phyloP scores from a whole-genome alignment of 2,797 vertebrate genomes.

The Ataeniobius toweri region DNA sequence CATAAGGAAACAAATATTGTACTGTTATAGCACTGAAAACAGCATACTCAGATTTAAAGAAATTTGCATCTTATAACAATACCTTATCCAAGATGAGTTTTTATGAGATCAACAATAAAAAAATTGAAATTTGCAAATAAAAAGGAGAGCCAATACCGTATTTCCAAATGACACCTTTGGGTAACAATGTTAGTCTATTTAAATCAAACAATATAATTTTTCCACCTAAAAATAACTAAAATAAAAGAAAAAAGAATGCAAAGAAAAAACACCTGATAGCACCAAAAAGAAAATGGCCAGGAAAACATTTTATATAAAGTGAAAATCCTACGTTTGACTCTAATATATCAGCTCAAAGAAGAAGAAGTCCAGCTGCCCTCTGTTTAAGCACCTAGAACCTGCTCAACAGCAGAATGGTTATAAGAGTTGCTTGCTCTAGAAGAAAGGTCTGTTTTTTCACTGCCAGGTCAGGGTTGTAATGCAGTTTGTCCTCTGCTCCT shows the following conservation, averaged over 20 bases:
- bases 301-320: background rate
- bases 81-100: background rate
- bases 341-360: background rate
- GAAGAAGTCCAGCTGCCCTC: background rate
- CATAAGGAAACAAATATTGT: background rate
- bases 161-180: background rate
- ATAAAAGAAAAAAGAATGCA: no score
- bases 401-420: background rate
- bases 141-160: background rate
- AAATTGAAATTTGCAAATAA: background rate
- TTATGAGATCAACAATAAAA: background rate
- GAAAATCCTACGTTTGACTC: background rate
- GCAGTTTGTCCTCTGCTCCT: background rate
- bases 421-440: background rate
- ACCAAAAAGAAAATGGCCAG: background rate
- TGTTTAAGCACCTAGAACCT: background rate
- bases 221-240: background rate
- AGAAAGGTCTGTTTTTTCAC: background rate
- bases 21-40: background rate
- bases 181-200: background rate
- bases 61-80: background rate
- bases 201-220: background rate
- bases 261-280: background rate
- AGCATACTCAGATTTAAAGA: background rate
- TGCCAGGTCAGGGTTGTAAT: background rate